phyloP scores from a whole-genome alignment of 2,113 vertebrate species.

The Eulemur rufifrons region DNA sequence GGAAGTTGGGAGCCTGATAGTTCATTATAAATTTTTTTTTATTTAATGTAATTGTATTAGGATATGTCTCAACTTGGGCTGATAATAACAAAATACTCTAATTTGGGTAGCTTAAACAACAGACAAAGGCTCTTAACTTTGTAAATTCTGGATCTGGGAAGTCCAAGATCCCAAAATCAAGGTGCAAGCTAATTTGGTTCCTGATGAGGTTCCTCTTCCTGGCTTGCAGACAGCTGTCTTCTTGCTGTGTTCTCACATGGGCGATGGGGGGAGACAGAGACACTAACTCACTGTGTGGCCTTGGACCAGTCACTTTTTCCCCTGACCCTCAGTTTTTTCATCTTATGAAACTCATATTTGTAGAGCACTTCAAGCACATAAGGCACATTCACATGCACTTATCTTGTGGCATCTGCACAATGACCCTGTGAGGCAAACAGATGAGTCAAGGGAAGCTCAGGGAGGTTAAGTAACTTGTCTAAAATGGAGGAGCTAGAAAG shows the following conservation, averaged over 20 bases:
- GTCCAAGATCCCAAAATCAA: background rate
- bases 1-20: background rate
- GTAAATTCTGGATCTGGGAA: background rate
- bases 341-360: background rate
- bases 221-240: too few species aligned
- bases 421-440: background rate
- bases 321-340: conserved; percentile 2
- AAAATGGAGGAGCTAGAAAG: background rate
- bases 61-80: background rate
- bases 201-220: background rate
- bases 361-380: background rate
- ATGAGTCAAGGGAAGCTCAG: background rate
- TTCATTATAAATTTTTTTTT: background rate
- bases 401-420: background rate
- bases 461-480: background rate
- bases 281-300: background rate
- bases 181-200: background rate
- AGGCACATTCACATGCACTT: background rate
- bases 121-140: background rate
- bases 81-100: background rate
- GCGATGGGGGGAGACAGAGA: background rate
- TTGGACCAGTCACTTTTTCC: background rate
- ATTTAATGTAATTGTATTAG: background rate
- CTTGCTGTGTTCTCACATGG: background rate
- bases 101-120: background rate